These are phyloP conservation scores for Stenopsyche tienmushanensis DNA, from an alignment of 1,140 invertebrate species.

Conservation along the genomic window DNA sequence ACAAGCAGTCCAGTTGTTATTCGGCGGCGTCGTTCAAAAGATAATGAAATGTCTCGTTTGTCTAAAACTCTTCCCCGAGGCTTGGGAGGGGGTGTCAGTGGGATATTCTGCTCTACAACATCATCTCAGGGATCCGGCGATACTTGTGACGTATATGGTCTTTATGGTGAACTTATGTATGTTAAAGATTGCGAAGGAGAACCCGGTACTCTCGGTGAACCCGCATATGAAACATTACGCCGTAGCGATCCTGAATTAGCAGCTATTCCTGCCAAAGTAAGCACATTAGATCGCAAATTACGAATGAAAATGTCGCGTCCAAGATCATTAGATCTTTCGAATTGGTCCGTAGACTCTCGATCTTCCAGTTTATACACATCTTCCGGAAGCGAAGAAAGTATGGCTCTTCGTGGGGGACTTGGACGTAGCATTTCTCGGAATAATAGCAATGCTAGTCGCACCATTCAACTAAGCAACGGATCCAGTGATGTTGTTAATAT, in stretches of 20 bases:
- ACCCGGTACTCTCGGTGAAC: constrained; percentile 66
- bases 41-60: constrained; percentile 64
- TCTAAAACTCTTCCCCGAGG: constrained; percentile 79
- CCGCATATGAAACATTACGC: constrained; percentile 71
- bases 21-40: constrained; percentile 67
- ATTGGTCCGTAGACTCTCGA: constrained; percentile 84
- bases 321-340: constrained; percentile 78
- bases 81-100: constrained; percentile 53
- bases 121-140: constrained; percentile 63
- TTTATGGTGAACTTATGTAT: constrained; percentile 88
- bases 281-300: constrained; percentile 74
- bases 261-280: constrained; percentile 76
- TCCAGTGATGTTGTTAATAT: constrained; percentile 39
- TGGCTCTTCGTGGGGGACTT: constrained; percentile 62
- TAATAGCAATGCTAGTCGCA: constrained; percentile 69
- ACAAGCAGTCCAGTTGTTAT: constrained; percentile 68
- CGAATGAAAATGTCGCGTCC: constrained; percentile 79
- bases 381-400: constrained; percentile 79
- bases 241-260: constrained; percentile 80
- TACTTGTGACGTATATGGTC: constrained; percentile 81
- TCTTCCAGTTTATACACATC: constrained; percentile 79
- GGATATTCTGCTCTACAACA: constrained; percentile 59
- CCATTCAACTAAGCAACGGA: constrained; percentile 50
- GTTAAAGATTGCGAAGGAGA: constrained; percentile 85
- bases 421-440: constrained; percentile 65